Conservation (phyloP, 2,797 vertebrate genomes). For the Clamator glandarius region DNA sequence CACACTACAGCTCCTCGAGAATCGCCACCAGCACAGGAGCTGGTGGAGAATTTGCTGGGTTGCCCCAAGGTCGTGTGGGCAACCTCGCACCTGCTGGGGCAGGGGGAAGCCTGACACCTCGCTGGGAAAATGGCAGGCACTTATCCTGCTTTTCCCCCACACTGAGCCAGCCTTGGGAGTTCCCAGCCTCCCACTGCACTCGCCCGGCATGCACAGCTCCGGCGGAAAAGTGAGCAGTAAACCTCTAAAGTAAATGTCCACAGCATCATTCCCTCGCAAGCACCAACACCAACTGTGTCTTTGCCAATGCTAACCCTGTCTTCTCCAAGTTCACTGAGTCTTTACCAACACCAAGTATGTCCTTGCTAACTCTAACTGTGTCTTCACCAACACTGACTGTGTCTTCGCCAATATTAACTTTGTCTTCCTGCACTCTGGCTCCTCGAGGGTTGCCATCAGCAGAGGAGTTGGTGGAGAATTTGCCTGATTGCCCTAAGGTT, state of each 20-base stretch:
- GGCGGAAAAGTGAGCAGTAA: neutral
- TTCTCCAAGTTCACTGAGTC: neutral
- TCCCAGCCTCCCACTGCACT: no score
- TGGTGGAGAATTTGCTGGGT: neutral
- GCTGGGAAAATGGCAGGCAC: no score
- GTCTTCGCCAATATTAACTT: no score
- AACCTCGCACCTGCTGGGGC: neutral
- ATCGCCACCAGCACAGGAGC: neutral
- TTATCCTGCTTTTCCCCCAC: no score
- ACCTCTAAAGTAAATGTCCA: neutral
- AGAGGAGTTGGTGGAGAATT: neutral
- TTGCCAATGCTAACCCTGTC: neutral
- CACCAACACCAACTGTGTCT: no score
- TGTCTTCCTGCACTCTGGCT: neutral
- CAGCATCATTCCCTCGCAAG: neutral
- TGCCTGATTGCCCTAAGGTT: neutral
- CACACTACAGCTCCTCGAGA: neutral
- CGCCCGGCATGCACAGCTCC: neutral
- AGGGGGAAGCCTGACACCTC: no score
- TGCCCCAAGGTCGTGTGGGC: no score
- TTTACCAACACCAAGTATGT: neutral
- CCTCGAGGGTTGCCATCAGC: accelerated
- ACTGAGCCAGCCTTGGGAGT: no score
- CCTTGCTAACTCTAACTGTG: neutral
- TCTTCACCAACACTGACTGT: neutral